Conservation (phyloP, 2,888 invertebrate species). For the Cosmopolites sordidus region DNA sequence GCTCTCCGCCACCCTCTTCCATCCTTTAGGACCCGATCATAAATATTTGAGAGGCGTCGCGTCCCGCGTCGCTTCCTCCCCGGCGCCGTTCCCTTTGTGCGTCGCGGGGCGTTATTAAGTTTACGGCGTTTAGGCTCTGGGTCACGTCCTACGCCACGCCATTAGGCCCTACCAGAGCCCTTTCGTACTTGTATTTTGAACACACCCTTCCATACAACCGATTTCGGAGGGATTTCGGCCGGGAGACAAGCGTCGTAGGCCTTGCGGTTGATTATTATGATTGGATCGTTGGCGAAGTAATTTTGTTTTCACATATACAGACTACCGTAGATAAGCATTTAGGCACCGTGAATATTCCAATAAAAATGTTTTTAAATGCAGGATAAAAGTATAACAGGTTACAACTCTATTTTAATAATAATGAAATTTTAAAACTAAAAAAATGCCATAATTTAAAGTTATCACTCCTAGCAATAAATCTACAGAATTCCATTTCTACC, state of each 20-base stretch:
- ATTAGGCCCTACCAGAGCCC: neutral
- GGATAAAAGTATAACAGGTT: no score
- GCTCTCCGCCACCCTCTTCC: neutral
- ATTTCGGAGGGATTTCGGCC: neutral
- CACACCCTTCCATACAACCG: neutral
- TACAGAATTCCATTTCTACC: no score
- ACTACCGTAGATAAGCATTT: no score
- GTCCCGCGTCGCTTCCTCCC: neutral
- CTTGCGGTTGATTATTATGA: neutral
- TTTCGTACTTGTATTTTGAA: neutral
- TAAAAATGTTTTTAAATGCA: no score
- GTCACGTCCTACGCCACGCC: conserved; percentile 15
- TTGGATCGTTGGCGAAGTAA: no score
- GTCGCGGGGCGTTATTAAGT: conserved; percentile 18
- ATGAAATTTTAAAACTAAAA: no score
- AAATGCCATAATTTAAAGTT: no score
- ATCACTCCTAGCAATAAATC: no score
- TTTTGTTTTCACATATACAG: no score
- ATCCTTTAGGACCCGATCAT: neutral
- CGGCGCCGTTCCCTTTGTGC: neutral
- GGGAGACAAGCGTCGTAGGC: neutral
- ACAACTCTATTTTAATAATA: no score
- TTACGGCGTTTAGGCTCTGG: conserved; percentile 20
- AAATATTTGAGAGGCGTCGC: conserved; percentile 1
- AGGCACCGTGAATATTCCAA: no score